Conservation (phyloP, 2,888 invertebrate genomes). For the Ditula angustiorana region DNA sequence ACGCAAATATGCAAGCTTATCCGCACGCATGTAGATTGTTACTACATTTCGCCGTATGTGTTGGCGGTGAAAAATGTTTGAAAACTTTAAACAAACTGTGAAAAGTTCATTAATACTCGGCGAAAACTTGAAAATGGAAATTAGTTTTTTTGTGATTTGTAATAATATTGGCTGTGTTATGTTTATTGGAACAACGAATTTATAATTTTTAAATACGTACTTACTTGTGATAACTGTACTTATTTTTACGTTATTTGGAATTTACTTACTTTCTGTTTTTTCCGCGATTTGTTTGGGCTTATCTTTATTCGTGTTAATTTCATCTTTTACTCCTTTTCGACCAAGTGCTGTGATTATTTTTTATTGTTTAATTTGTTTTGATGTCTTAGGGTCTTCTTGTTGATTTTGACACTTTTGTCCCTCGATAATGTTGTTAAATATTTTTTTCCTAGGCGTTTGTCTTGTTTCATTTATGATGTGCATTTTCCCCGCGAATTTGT, state of each 20-base stretch:
- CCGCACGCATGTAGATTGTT: too few species aligned
- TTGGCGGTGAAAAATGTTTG: too few species aligned
- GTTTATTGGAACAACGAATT: not conserved
- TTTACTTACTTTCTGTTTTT: slow-evolving; percentile 26
- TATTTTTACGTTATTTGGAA: slow-evolving; percentile 16
- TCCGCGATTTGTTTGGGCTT: not conserved
- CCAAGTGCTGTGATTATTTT: slow-evolving; percentile 11
- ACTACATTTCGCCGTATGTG: too few species aligned
- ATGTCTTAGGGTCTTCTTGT: slow-evolving; percentile 11
- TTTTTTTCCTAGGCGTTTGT: not conserved
- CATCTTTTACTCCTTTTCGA: not conserved
- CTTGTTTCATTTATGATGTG: not conserved
- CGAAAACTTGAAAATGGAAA: not conserved
- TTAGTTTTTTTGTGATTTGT: not conserved
- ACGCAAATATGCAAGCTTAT: too few species aligned
- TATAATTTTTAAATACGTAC: not conserved
- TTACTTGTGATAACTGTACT: too few species aligned
- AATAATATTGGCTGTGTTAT: not conserved
- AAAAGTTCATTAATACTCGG: not conserved
- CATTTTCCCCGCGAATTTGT: not conserved
- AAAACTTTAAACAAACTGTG: too few species aligned
- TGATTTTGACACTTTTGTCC: not conserved
- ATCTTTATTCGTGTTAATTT: not conserved
- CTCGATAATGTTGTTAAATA: not conserved
- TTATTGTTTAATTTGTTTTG: not conserved